phyloP scores from a whole-genome alignment of 2,888 invertebrate species.

The Drosophila demipolita region DNA sequence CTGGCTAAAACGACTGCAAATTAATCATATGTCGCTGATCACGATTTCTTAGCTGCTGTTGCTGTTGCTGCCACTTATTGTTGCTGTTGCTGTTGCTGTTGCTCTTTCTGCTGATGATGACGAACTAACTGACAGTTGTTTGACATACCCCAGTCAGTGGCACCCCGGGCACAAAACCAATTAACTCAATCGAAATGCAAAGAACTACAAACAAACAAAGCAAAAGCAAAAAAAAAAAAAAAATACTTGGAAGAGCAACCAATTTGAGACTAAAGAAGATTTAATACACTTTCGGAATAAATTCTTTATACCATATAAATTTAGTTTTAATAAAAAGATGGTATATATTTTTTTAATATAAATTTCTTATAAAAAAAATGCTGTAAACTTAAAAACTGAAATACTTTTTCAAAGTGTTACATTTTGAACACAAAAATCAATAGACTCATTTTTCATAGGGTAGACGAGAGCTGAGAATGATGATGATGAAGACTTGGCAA shows the following conservation, averaged over 20 bases:
- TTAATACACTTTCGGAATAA: constrained; percentile 10
- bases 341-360: too few species aligned
- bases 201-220: constrained; percentile 20
- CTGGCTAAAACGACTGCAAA: constrained; percentile 70
- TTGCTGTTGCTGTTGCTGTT: constrained; percentile 2
- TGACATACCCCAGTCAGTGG: constrained; percentile 79
- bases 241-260: neutral
- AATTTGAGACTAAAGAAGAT: neutral
- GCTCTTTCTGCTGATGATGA: constrained; percentile 62
- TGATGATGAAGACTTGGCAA: constrained; percentile 52
- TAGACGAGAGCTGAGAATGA: neutral
- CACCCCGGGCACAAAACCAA: constrained; percentile 69
- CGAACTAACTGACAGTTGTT: constrained; percentile 80
- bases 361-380: neutral
- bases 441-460: neutral
- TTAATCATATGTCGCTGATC: constrained; percentile 72
- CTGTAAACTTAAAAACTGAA: neutral
- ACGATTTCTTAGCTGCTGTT: constrained; percentile 50
- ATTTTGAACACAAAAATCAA: too few species aligned
- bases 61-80: constrained; percentile 18
- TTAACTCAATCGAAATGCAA: constrained; percentile 77
- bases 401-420: neutral
- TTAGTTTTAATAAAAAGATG: too few species aligned
- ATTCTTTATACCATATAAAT: neutral
- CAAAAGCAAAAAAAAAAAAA: constrained; percentile 2